Conservation (phyloP, 2,113 vertebrate genomes). For the Gambusia affinis region DNA sequence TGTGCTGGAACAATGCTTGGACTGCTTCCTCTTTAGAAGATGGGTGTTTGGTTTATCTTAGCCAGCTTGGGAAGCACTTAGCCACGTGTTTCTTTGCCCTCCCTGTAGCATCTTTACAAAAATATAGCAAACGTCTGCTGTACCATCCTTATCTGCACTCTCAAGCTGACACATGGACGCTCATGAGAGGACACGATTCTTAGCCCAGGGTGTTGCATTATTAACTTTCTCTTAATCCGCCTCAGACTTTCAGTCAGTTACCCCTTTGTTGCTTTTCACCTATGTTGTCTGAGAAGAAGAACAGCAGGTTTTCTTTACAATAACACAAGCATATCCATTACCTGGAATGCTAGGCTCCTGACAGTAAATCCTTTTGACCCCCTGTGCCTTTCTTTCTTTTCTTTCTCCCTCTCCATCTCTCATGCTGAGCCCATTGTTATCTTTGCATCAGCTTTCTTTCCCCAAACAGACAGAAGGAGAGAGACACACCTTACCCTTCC, state of each 20-base stretch:
- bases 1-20: slow-evolving; percentile 78
- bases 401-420: slow-evolving; percentile 31
- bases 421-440: slow-evolving; percentile 48
- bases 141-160: slow-evolving; percentile 6
- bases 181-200: slow-evolving; percentile 44
- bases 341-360: slow-evolving; percentile 73
- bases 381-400: slow-evolving; percentile 50
- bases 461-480: slow-evolving; percentile 43
- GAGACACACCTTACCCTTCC: slow-evolving; percentile 51
- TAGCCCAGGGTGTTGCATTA: slow-evolving; percentile 67
- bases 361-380: slow-evolving; percentile 81
- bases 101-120: slow-evolving; percentile 47
- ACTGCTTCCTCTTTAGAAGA: slow-evolving; percentile 56
- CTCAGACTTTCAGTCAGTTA: slow-evolving; percentile 63
- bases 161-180: slow-evolving; percentile 30
- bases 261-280: slow-evolving; percentile 72
- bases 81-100: slow-evolving; percentile 51
- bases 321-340: slow-evolving; percentile 81
- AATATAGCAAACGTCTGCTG: slow-evolving; percentile 43
- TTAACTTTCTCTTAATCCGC: slow-evolving; percentile 69
- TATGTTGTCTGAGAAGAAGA: slow-evolving; percentile 69
- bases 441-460: slow-evolving; percentile 46
- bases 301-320: slow-evolving; percentile 73
- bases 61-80: slow-evolving; percentile 70
- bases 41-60: slow-evolving; percentile 71